Base-by-base conservation (phyloP, 23 tunicate genomes). In the Clavelina lepadiformis region DNA sequence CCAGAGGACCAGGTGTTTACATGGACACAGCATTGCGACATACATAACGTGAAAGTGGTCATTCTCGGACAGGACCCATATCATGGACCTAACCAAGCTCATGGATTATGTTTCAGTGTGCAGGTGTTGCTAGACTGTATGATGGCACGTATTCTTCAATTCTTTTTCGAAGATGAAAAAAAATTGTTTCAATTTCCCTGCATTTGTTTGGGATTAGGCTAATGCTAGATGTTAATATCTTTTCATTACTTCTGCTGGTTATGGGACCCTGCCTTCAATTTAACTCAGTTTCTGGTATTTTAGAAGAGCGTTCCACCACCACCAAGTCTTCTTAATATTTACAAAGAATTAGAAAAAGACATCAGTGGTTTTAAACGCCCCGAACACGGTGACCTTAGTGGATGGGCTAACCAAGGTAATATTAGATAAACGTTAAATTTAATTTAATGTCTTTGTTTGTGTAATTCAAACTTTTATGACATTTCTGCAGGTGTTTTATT, bases 1-100 rank as follows among this genome's bases (percentile, higher is more conserved):
- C 83, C 89, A 50, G 55, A 29, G 1, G 49, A 81, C 21, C 78
- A 81, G 3, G 83, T 89, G 56, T 89, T 81, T 73, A 75, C 97
- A 34, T 89, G 97, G 97, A 89, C 82, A 25, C 74, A 58, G 8
- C 68, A 71, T 38, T 77, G 80, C 31, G 6, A 51, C 1, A 69
- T 89, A 5, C 24, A 56, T 63, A 80, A 81, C 46, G 81, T 81
- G 31, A 91, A 94, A 81, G 99, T 94, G 33, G 95, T 94, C 2
- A 86, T 94, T 18, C 81, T 94, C 30, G 99, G 99, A 23, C 99
- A 94, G 45, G 99, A 94, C 36, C 99, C 99, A 0, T 94, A 94
- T 49, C 99, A 94, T 55, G 99, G 99, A 23, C 85, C 67, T 31
- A 62, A 71, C n/a, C 99, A 94, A 63, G 99, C 99, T 22, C 99